Evolutionary conservation across 2,113 vertebrate species (phyloP).

Genomic region (Tetraodon nigroviridis): DNA sequence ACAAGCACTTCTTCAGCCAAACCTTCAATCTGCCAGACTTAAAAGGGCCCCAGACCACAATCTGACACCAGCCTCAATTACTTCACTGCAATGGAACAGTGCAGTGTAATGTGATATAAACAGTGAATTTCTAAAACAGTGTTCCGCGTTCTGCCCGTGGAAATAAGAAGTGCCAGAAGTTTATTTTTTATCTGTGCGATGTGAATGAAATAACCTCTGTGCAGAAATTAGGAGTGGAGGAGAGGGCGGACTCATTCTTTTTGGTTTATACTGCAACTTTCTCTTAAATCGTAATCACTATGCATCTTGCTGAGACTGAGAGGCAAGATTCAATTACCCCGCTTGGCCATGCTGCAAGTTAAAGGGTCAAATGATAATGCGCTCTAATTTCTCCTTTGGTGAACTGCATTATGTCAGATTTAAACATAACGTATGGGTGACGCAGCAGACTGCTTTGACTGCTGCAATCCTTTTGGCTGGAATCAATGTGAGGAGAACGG

Average conservation of each 20-base stretch:
- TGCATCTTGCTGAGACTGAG: slow-evolving; percentile 30
- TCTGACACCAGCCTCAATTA: slow-evolving; percentile 72
- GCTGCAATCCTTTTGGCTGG: slow-evolving; percentile 19
- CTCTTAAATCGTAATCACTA: slow-evolving; percentile 52
- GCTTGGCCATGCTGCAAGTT: slow-evolving; percentile 11
- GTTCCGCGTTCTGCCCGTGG: slow-evolving; percentile 52
- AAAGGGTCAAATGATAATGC: slow-evolving; percentile 27
- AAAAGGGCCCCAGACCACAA: slow-evolving; percentile 64
- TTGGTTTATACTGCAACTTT: slow-evolving; percentile 38
- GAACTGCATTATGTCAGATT: slow-evolving; percentile 37
- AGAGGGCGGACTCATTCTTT: slow-evolving; percentile 37
- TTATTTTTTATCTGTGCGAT: slow-evolving; percentile 64
- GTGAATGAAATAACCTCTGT: slow-evolving; percentile 51
- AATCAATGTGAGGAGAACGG: slow-evolving; percentile 13
- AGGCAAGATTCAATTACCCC: slow-evolving; percentile 31
- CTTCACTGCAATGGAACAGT: slow-evolving; percentile 63
- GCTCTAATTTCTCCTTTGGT: slow-evolving; percentile 44
- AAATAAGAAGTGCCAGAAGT: slow-evolving; percentile 64
- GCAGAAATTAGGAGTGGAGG: slow-evolving; percentile 61
- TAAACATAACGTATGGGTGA: slow-evolving; percentile 37
- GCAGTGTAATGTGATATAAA: slow-evolving; percentile 66
- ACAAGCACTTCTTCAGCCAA: slow-evolving; percentile 55
- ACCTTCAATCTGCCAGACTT: slow-evolving; percentile 60
- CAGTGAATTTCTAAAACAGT: slow-evolving; percentile 61
- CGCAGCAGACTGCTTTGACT: slow-evolving; percentile 29